Base-by-base conservation (phyloP, 2,113 vertebrate species). In the Gallinago undulata region DNA sequence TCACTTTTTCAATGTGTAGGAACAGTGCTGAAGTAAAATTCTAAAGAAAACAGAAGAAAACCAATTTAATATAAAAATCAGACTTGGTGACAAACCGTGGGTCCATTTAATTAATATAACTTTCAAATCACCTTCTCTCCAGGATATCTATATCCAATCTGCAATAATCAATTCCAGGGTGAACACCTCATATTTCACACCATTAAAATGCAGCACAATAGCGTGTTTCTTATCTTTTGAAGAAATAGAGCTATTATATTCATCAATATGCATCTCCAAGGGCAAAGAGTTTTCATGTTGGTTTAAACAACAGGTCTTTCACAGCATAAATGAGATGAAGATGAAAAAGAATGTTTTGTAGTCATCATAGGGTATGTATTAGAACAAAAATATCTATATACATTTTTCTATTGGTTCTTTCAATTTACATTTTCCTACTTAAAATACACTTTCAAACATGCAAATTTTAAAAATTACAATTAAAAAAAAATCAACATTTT, bases 41-140 rank as follows among this genome's bases (percentile, higher is more conserved):
- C 17, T 43, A n/a, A 89, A 73, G 57, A 88, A 59, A 16, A 27
- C 5, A 39, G 11, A 10, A 80, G 30, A 95, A 94, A 96, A 67
- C 3, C 11, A 75, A 74, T 92, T 82, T 93, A 84, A 86, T 86
- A 47, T 28, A 79, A 91, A 68, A 78, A 81, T 63, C 9, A 77
- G 76, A 64, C 41, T 67, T 81, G 10, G n/a, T 80, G 64, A 47
- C 16, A 90, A 94, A 86, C 47, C 5, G 1, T 45, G 56, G 39
- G 16, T 87, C 64, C 27, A 63, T 57, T 91, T 93, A 95, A 95
- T 94, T 96, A 96, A 88, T 90, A 41, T 41, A 94, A 77, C 73
- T 96, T 97, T 96, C 69, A 96, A 93, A 90, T 93, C 73, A 91
- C 48, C 59, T 93, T 94, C 73, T 94, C 76, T 80, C 33, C 62